Conservation (phyloP, 2,797 vertebrate genomes). For the Hephaestus fuliginosus region DNA sequence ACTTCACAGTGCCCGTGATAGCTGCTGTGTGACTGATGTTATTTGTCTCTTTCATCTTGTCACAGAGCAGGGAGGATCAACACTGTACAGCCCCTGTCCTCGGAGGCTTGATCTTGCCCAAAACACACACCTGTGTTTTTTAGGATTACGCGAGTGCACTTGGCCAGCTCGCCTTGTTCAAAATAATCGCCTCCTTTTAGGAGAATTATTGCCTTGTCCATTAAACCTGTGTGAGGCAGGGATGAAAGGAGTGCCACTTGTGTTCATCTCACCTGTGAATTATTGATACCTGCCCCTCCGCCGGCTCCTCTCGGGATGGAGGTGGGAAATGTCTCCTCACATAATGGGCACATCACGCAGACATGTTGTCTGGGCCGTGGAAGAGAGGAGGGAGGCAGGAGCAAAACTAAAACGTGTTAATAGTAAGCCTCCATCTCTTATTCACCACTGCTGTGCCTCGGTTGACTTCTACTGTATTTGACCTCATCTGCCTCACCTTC, state of each 20-base stretch:
- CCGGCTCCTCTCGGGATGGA: slow-evolving; percentile 53
- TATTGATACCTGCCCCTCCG: slow-evolving; percentile 82
- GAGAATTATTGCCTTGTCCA: slow-evolving; percentile 71
- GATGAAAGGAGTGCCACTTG: slow-evolving; percentile 78
- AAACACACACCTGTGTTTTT: slow-evolving; percentile 76
- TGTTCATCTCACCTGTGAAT: slow-evolving; percentile 83
- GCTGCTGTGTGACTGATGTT: slow-evolving; percentile 75
- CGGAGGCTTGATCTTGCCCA: slow-evolving; percentile 70
- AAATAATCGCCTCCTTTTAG: slow-evolving; percentile 73
- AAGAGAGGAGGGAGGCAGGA: slow-evolving; percentile 26
- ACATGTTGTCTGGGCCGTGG: slow-evolving; percentile 59
- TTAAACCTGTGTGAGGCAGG: slow-evolving; percentile 74
- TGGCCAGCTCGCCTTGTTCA: slow-evolving; percentile 51
- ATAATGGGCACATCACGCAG: slow-evolving; percentile 62
- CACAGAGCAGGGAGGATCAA: slow-evolving; percentile 68
- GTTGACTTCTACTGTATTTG: slow-evolving; percentile 58
- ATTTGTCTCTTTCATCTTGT: slow-evolving; percentile 82
- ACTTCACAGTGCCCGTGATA: slow-evolving; percentile 76
- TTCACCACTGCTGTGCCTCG: slow-evolving; percentile 43
- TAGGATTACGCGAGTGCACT: slow-evolving; percentile 61
- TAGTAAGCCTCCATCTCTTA: slow-evolving; percentile 53
- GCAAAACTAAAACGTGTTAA: slow-evolving; percentile 62
- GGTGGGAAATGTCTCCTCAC: slow-evolving; percentile 66
- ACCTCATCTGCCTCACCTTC: slow-evolving; percentile 54
- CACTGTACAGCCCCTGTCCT: slow-evolving; percentile 56